Percentiles rank a stretch among this genome's conserved stretches.
Evolutionary conservation across 2,888 invertebrate genomes (phyloP).

Genomic region (Eudasyphora cyanicolor): DNA sequence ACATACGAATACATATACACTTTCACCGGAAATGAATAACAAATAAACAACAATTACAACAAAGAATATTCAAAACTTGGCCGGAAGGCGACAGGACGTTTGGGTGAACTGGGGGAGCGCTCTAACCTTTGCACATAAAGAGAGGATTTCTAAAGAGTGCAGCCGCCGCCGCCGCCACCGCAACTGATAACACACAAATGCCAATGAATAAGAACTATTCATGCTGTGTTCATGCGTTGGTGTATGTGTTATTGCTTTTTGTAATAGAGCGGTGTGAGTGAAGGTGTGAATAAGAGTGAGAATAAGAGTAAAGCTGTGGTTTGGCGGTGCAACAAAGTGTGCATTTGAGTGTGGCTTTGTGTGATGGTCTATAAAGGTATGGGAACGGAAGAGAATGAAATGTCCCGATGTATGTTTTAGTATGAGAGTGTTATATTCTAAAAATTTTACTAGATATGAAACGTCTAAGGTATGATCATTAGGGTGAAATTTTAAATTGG

Average conservation of each 20-base stretch:
- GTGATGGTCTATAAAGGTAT: not conserved
- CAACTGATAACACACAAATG: constrained; percentile 42
- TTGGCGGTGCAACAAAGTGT: not conserved
- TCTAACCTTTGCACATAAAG: not conserved
- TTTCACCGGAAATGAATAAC: not conserved
- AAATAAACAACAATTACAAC: constrained; percentile 6
- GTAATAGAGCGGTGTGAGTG: not conserved
- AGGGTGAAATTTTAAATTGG: no score
- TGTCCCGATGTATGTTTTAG: not conserved
- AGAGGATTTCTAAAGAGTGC: not conserved
- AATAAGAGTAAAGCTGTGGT: no score
- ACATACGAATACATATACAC: constrained; percentile 11
- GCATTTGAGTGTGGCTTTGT: not conserved
- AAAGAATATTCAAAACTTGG: not conserved
- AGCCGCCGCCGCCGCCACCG: not conserved
- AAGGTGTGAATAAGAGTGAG: no score
- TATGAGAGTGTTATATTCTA: not conserved
- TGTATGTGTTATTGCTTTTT: constrained; percentile 25
- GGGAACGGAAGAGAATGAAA: not conserved
- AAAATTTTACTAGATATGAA: not conserved
- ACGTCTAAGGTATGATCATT: not conserved
- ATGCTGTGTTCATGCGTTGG: not conserved
- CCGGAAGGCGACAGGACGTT: not conserved
- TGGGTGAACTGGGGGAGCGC: not conserved
- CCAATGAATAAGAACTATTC: constrained; percentile 56